Evolutionary conservation across 2,888 invertebrate genomes (phyloP).

Genomic region (Physocephala rufipes): DNA sequence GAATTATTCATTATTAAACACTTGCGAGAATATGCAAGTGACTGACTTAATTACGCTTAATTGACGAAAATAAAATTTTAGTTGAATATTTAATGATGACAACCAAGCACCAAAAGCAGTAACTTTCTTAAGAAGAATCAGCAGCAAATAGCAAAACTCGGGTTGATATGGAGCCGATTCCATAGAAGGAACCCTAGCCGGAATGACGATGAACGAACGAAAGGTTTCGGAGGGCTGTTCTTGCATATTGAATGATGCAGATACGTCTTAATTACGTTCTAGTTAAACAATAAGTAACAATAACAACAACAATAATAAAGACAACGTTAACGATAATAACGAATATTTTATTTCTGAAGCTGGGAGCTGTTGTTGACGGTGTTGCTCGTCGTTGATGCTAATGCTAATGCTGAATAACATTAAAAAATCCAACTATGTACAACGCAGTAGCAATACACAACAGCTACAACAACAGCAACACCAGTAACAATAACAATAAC

Average conservation of each 20-base stretch:
- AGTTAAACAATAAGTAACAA: constrained; percentile 22
- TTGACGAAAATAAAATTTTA: constrained; percentile 63
- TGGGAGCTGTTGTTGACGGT: constrained; percentile 1
- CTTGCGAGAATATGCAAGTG: constrained; percentile 48
- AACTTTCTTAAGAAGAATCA: background rate
- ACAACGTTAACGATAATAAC: constrained; percentile 2
- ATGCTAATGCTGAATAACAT: constrained; percentile 52
- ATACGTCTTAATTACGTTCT: constrained; percentile 31
- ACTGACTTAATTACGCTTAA: constrained; percentile 64
- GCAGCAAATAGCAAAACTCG: background rate
- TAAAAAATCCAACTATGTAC: constrained; percentile 53
- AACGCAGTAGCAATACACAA: constrained; percentile 1
- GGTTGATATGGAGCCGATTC: background rate
- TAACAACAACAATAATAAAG: constrained; percentile 28
- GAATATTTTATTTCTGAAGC: background rate
- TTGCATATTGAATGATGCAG: constrained; percentile 32
- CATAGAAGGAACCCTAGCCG: background rate
- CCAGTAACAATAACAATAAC: constrained; percentile 43
- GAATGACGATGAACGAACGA: constrained; percentile 12
- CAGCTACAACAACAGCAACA: constrained; percentile 36
- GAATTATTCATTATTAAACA: too few species aligned
- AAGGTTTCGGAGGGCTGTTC: background rate
- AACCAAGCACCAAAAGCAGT: constrained; percentile 40
- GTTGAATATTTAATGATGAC: constrained; percentile 37
- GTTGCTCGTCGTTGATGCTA: too few species aligned